Conservation (phyloP, 2,797 vertebrate species). For the Acridotheres tristis region DNA sequence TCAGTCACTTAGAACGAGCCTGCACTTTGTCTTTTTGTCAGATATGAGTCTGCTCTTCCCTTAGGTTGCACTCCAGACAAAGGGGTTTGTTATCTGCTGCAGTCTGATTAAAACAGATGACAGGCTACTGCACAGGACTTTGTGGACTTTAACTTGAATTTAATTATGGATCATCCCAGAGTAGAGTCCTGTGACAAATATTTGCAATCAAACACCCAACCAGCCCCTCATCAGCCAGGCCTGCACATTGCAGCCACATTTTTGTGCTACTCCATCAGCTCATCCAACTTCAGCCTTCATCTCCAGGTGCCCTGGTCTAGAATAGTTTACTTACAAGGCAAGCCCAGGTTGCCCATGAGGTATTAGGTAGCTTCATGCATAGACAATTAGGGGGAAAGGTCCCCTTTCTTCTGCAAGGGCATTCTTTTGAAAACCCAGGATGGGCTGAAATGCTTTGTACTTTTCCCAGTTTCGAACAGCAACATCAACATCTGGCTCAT, state of each 20-base stretch:
- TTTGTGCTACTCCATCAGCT: not conserved
- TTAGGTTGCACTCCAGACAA: not conserved
- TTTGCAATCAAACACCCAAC: not conserved
- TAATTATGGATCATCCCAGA: not conserved
- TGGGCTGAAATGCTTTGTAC: not conserved
- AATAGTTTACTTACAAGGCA: not conserved
- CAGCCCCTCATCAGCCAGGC: not conserved
- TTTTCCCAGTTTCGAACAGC: not conserved
- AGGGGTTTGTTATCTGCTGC: not conserved
- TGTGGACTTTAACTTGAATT: not conserved
- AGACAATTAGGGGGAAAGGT: not conserved
- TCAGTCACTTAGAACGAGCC: not conserved
- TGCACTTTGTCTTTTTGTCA: not conserved
- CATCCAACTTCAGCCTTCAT: not conserved
- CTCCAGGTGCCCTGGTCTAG: not conserved
- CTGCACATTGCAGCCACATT: rapidly evolving
- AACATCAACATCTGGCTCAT: not conserved
- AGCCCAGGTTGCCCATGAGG: not conserved
- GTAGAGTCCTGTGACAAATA: not conserved
- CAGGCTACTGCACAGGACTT: not conserved
- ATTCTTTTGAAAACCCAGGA: not conserved
- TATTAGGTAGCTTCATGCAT: not conserved
- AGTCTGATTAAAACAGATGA: not conserved
- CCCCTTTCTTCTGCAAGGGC: not conserved
- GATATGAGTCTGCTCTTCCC: not conserved